Conservation (phyloP, 2,113 vertebrate genomes). For the Arenaria interpres region DNA sequence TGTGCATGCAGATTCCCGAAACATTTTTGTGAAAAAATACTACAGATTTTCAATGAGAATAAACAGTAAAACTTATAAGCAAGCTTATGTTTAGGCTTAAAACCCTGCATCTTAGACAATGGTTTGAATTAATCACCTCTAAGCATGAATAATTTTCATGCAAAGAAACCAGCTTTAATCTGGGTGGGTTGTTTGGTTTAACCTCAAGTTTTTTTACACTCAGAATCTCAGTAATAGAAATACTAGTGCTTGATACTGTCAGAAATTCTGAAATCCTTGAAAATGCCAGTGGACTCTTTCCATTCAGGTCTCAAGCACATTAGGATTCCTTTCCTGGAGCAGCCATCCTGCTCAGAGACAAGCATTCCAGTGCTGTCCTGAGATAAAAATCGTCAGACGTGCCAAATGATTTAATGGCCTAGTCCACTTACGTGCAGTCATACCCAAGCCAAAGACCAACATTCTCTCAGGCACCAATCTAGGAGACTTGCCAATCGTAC, state of each 20-base stretch:
- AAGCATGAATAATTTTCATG: neutral
- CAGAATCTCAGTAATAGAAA: neutral
- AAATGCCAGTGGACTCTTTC: neutral
- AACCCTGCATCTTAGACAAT: neutral
- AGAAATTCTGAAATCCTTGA: neutral
- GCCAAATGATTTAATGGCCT: neutral
- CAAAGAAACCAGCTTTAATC: neutral
- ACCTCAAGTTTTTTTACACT: neutral
- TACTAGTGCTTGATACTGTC: neutral
- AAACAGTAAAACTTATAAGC: neutral
- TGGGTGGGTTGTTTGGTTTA: neutral
- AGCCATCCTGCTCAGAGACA: neutral
- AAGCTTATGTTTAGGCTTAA: neutral
- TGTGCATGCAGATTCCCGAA: neutral
- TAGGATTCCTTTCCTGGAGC: neutral
- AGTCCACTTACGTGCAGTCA: neutral
- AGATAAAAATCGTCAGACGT: neutral
- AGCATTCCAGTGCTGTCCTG: neutral
- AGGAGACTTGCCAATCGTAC: neutral
- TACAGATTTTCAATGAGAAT: neutral
- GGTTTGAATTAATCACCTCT: neutral
- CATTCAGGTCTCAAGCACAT: neutral
- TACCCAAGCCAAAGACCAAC: neutral
- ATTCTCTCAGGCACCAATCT: neutral
- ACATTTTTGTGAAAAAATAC: neutral